Base-by-base conservation (phyloP, 2,113 vertebrate species). In the Tragulus kanchil region DNA sequence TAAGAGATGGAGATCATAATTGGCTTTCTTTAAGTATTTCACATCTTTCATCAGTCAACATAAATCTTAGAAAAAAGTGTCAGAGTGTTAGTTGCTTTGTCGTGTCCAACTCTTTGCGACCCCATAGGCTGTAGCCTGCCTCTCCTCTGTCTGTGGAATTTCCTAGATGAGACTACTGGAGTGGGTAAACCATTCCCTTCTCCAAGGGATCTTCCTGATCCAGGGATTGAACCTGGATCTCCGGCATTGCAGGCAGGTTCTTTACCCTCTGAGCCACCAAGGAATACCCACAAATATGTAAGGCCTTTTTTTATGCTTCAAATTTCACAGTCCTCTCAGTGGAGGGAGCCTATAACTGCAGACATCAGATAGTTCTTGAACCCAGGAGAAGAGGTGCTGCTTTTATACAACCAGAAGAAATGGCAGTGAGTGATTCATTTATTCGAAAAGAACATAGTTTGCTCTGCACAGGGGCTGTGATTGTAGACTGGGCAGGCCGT, bases 391-490 rank as follows among this genome's bases (percentile, higher is more conserved):
- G 64, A 82, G 64, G 73, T 25, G 36, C 54, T 89, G 3, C 65
- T 94, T 87, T 36, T 78, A 28, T 6, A 69, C 89, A 88, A 71
- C 6, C 77, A 73, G 26, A 79, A 81, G 78, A 85, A 93, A 58
- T 59, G 42, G n/a, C 61, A 45, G 81, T 28, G 65, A 71, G 56
- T 62, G 52, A 71, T 48, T 88, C 36, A n/a, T 61, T 67, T 78
- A 75, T 50, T 75, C 8, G 61, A 6, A 83, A 87, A 79, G 67
- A 75, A 52, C 26, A n/a, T 67, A 54, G 25, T 23, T 23, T 42
- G 12, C 25, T 64, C 1, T 21, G 31, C 45, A 8, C 3, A 0
- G n/a, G n/a, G 25, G 52, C 58, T 69, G 0, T 45, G 26, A 45
- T 83, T 56, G 3, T 9, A 78, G 67, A 75, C 36, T n/a, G 62